Evolutionary conservation across 2,797 vertebrate genomes (phyloP).

Genomic region (Tachyglossus aculeatus): DNA sequence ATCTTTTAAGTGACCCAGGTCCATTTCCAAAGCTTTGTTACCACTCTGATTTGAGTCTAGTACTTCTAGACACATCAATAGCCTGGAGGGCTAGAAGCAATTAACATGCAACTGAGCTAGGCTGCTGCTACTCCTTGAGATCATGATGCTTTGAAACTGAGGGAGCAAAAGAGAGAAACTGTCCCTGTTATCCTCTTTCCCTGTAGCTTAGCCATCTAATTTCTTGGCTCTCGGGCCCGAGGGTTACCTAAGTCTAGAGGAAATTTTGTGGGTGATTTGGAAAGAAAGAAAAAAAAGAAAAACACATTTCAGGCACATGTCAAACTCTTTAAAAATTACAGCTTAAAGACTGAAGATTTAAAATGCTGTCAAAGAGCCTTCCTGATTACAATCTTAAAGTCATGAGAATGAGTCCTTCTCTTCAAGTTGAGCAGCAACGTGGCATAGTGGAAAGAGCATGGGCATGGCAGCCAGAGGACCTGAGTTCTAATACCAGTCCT

Average conservation of each 20-base stretch:
- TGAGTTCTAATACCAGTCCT: no score
- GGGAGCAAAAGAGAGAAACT: background rate
- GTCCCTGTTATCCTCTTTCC: background rate
- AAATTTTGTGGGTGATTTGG: constrained; percentile 11
- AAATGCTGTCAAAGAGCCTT: constrained; percentile 32
- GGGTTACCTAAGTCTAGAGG: background rate
- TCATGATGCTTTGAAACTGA: background rate
- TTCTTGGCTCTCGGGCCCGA: background rate
- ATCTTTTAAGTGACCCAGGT: background rate
- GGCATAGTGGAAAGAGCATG: no score
- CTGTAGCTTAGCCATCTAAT: background rate
- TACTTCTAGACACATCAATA: background rate
- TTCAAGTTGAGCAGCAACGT: no score
- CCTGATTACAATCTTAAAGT: constrained; percentile 31
- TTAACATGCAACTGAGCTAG: background rate
- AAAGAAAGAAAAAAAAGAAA: constrained; percentile 32
- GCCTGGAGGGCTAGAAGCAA: constrained; percentile 3
- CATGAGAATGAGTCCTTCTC: constrained; percentile 24
- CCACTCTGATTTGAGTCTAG: background rate
- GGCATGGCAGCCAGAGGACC: no score
- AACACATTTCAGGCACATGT: constrained; percentile 17
- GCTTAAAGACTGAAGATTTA: constrained; percentile 42
- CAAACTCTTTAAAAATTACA: constrained; percentile 20
- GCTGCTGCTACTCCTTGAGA: background rate
- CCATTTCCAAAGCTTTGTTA: constrained; percentile 3